Evolutionary conservation across 2,888 invertebrate genomes (phyloP).

Genomic region (Latrodectus hesperus): DNA sequence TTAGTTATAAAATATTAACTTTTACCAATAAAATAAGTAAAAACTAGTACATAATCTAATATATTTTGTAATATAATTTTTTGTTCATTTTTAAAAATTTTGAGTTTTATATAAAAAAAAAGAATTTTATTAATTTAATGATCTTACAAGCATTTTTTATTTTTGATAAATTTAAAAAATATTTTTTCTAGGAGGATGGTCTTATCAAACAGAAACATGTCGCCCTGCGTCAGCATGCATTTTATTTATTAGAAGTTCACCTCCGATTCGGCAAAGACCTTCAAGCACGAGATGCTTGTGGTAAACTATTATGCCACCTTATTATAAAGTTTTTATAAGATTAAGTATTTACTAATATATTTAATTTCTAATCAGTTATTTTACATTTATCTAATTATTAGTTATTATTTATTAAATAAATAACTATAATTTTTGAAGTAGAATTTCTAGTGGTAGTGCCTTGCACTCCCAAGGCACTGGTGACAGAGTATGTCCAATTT

Average conservation of each 20-base stretch:
- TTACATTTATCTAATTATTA: too few relatives aligned
- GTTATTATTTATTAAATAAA: too few relatives aligned
- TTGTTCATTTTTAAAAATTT: too few relatives aligned
- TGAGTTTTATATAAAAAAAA: too few relatives aligned
- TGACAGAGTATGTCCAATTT: too few relatives aligned
- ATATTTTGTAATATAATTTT: too few relatives aligned
- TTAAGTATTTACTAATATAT: not conserved
- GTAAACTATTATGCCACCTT: constrained; percentile 78
- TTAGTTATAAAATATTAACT: not conserved
- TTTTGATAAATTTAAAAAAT: not conserved
- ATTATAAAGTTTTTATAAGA: not conserved
- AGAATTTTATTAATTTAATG: not conserved
- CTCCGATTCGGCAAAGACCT: constrained; percentile 90
- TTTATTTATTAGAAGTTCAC: constrained; percentile 92
- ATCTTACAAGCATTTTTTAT: not conserved
- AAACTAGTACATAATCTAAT: not conserved
- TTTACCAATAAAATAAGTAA: not conserved
- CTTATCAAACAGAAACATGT: constrained; percentile 72
- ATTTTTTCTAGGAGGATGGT: constrained; percentile 71
- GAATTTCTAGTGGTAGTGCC: too few relatives aligned
- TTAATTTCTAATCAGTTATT: too few relatives aligned
- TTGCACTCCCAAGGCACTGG: too few relatives aligned
- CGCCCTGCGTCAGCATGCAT: constrained; percentile 84
- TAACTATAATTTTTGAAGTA: too few relatives aligned
- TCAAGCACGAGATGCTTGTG: constrained; percentile 95